These are phyloP conservation scores for Varanus komodoensis DNA, from an alignment of 2,113 vertebrate species.

Conservation along the genomic window DNA sequence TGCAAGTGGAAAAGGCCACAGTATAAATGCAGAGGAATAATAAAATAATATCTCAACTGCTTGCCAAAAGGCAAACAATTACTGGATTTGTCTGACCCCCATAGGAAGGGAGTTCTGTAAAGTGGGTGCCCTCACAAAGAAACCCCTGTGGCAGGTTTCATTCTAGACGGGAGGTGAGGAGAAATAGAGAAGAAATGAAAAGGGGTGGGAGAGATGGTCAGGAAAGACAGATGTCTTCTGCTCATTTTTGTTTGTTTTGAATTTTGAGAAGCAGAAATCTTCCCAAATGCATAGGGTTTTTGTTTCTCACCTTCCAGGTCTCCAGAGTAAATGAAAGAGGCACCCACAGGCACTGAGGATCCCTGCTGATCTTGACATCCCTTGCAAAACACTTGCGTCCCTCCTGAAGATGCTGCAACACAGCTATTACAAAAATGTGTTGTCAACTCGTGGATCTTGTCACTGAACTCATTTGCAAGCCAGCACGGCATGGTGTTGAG, in stretches of 20 bases:
- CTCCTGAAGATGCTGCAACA: slow-evolving; percentile 72
- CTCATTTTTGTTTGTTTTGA: neutral
- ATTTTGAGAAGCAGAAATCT: neutral
- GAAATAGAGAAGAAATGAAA: too few species aligned
- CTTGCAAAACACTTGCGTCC: slow-evolving; percentile 65
- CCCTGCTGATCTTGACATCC: slow-evolving; percentile 67
- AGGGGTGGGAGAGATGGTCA: accelerated
- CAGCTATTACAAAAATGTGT: neutral
- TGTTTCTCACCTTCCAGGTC: slow-evolving; percentile 73
- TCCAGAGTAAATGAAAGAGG: slow-evolving; percentile 83
- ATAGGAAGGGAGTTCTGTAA: neutral
- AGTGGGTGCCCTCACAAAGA: too few species aligned
- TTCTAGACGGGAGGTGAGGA: neutral
- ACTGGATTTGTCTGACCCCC: too few species aligned
- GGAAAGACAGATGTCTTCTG: neutral
- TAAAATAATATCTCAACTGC: too few species aligned
- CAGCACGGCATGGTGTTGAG: too few species aligned
- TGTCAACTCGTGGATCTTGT: neutral
- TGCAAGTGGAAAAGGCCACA: too few species aligned
- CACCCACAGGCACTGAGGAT: slow-evolving; percentile 58
- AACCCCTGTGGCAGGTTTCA: neutral
- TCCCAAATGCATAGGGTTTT: too few species aligned
- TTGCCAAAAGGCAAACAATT: too few species aligned
- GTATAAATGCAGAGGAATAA: too few species aligned
- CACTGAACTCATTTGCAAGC: neutral